A percentile compares a stretch with the other conserved stretches of the same genome.
Conservation (phyloP, 1,140 invertebrate genomes). For the Drosophila triauraria region DNA sequence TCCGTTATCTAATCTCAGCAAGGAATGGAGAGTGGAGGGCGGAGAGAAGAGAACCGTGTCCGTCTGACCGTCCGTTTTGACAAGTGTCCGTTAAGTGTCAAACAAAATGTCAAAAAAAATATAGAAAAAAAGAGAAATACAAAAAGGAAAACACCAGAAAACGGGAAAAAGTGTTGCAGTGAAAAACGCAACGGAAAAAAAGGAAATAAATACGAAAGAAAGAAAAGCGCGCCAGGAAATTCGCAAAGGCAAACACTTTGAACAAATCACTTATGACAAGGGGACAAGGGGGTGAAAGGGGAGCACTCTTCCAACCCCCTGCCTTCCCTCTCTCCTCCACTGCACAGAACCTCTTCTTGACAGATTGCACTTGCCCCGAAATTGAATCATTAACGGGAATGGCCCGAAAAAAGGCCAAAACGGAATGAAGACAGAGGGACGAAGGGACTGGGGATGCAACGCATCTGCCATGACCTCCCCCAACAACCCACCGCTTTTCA, state of each 20-base stretch:
- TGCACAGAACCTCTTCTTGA: conserved; percentile 14
- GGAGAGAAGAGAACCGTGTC: conserved; percentile 8
- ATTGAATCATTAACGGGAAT: conserved; percentile 73
- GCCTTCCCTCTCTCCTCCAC: neutral
- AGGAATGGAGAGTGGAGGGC: neutral
- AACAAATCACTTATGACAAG: conserved; percentile 77
- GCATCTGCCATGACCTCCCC: conserved; percentile 43
- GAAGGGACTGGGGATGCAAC: conserved; percentile 15
- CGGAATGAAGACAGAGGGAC: too few relatives aligned
- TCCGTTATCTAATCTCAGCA: conserved; percentile 34
- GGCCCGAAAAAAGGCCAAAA: conserved; percentile 11
- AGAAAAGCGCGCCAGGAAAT: conserved; percentile 58
- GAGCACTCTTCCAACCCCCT: neutral
- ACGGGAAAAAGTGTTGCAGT: neutral
- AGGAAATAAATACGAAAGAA: conserved; percentile 6
- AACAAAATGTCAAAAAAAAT: conserved; percentile 55
- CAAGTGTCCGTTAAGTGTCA: conserved; percentile 74
- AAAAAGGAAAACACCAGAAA: conserved; percentile 4
- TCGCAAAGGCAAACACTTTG: conserved; percentile 70
- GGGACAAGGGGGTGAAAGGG: neutral
- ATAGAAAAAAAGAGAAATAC: neutral
- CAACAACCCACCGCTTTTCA: neutral
- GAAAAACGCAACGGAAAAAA: conserved; percentile 18
- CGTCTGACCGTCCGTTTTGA: conserved; percentile 44
- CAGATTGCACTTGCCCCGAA: conserved; percentile 57